Evolutionary conservation across 2,797 vertebrate species (phyloP).

Genomic region (Margarornis squamiger): DNA sequence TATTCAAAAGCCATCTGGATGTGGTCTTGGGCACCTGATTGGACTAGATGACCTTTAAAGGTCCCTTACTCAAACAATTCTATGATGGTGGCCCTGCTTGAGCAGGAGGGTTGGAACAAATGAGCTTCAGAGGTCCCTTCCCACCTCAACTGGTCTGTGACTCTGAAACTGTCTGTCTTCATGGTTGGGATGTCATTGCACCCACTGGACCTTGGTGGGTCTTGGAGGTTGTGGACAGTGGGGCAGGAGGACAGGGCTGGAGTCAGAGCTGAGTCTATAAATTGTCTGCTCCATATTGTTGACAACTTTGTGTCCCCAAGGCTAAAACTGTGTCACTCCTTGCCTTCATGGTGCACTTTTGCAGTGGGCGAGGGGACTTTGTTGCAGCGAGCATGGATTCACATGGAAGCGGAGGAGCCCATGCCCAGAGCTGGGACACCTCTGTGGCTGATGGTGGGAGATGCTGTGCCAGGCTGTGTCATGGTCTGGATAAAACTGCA

Average conservation of each 20-base stretch:
- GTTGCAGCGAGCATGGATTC: not conserved
- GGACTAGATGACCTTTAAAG: not conserved
- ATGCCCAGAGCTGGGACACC: not conserved
- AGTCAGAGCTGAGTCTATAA: not conserved
- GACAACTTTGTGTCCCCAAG: not conserved
- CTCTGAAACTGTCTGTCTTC: not conserved
- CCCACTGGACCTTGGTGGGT: not conserved
- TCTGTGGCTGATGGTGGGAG: not conserved
- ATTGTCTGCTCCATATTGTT: not conserved
- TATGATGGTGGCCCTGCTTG: not conserved
- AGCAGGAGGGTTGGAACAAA: not conserved
- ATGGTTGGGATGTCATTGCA: not conserved
- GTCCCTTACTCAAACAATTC: not conserved
- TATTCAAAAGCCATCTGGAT: not conserved
- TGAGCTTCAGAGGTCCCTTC: not conserved
- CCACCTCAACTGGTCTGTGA: not conserved
- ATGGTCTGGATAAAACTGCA: accelerated
- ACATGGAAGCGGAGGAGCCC: not conserved
- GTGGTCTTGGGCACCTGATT: not conserved
- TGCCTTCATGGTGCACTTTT: not conserved
- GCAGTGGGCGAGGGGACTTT: not conserved
- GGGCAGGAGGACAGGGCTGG: not conserved
- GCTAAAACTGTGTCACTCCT: not conserved
- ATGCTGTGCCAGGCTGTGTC: not conserved
- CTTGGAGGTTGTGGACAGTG: not conserved